Percentiles rank a stretch among this genome's conserved stretches.
Conservation (phyloP, 1,140 invertebrate genomes). For the Acromyrmex echinatior region DNA sequence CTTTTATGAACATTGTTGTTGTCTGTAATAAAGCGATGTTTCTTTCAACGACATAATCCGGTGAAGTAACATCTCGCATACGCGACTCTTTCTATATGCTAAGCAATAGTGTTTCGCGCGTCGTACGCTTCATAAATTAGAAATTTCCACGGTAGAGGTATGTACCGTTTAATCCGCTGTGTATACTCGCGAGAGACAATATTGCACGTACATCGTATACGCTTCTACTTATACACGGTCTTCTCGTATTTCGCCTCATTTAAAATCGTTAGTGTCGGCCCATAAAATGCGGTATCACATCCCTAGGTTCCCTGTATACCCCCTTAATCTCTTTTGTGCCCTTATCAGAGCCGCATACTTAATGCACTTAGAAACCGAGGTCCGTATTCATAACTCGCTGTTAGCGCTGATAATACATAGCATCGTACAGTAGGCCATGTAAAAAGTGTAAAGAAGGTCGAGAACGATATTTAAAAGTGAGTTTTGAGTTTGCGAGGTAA, state of each 20-base stretch:
- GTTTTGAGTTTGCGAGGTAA: conserved; percentile 48
- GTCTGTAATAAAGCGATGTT: conserved; percentile 23
- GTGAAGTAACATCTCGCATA: conserved; percentile 21
- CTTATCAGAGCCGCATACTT: conserved; percentile 75
- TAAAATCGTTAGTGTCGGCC: conserved; percentile 72
- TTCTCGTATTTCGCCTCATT: conserved; percentile 68
- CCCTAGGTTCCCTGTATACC: conserved; percentile 11
- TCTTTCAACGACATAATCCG: conserved; percentile 38
- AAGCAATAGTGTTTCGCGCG: background rate
- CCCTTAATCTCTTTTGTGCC: conserved; percentile 72
- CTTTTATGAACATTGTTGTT: conserved; percentile 16
- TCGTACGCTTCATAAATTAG: conserved; percentile 42
- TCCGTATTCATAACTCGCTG: conserved; percentile 75
- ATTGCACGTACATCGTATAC: conserved; percentile 40
- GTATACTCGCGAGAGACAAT: conserved; percentile 62
- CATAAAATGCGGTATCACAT: conserved; percentile 67
- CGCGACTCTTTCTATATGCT: background rate
- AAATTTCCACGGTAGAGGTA: conserved; percentile 27
- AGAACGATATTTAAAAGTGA: conserved; percentile 58
- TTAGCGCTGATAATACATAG: conserved; percentile 73
- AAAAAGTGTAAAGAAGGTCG: conserved; percentile 68
- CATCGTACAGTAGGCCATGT: conserved; percentile 30
- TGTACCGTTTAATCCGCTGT: conserved; percentile 24
- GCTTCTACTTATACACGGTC: conserved; percentile 41
- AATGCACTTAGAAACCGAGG: conserved; percentile 75